These are phyloP conservation scores for Saturnia japonica DNA, from an alignment of 2,888 invertebrate species.

Conservation along the genomic window DNA sequence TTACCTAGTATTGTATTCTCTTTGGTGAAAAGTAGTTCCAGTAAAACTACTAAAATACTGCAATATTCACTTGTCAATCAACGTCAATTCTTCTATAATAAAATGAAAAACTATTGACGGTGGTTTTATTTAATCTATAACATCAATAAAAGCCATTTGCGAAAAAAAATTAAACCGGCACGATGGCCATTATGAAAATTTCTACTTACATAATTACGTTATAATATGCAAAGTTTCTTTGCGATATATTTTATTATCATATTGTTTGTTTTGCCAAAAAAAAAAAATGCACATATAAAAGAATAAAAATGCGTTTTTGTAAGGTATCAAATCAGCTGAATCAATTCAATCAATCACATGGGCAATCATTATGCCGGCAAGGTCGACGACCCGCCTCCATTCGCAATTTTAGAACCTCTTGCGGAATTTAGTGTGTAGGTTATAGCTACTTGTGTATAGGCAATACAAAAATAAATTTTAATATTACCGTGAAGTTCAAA, in stretches of 20 bases:
- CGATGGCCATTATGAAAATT: not conserved
- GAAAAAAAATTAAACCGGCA: not conserved
- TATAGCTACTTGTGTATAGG: constrained; percentile 13
- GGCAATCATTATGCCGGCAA: constrained; percentile 32
- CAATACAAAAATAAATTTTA: constrained; percentile 7
- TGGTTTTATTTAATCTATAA: not conserved
- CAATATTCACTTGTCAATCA: not conserved
- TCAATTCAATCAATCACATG: constrained; percentile 46
- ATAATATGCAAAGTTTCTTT: not conserved
- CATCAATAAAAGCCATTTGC: not conserved
- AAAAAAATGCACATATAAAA: not conserved
- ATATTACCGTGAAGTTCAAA: constrained; percentile 11
- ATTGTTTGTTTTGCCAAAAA: not conserved
- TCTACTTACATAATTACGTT: not conserved
- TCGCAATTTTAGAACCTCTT: constrained; percentile 42
- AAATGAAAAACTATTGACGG: not conserved
- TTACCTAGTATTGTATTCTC: no score
- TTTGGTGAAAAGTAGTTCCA: not conserved
- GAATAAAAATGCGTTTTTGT: constrained; percentile 11
- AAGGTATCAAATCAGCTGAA: constrained; percentile 34
- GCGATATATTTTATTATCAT: not conserved
- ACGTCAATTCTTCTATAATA: not conserved
- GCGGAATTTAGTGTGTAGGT: constrained; percentile 27
- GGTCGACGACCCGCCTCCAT: constrained; percentile 45
- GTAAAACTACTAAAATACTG: not conserved